A percentile compares a stretch with the other conserved stretches of the same genome.
Conservation (phyloP, 2,888 invertebrate genomes). For the Acronicta leporina region DNA sequence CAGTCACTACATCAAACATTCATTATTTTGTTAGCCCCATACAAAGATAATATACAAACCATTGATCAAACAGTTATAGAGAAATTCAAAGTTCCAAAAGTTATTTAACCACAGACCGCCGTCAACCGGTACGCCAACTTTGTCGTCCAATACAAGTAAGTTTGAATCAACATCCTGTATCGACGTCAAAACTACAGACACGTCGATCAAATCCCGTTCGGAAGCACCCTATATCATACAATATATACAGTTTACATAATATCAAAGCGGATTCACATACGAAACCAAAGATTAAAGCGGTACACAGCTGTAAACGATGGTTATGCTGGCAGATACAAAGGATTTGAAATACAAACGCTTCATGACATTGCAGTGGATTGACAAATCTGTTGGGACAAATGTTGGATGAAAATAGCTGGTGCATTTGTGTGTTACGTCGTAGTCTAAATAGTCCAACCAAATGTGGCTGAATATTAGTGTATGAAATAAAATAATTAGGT, state of each 20-base stretch:
- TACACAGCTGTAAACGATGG: conserved; percentile 23
- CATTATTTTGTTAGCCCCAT: conserved; percentile 1
- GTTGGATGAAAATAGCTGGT: conserved; percentile 18
- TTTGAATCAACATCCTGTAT: conserved; percentile 40
- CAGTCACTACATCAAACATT: too few species aligned
- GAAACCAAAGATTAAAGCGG: conserved; percentile 43
- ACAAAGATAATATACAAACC: conserved; percentile 1
- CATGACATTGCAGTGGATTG: conserved; percentile 31
- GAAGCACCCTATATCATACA: conserved; percentile 20
- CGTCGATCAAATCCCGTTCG: conserved; percentile 35
- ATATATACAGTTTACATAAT: conserved; percentile 9
- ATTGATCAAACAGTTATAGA: conserved; percentile 17
- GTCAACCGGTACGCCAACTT: conserved; percentile 17
- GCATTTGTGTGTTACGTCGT: not conserved
- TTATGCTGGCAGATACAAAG: conserved; percentile 42
- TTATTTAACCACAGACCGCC: conserved; percentile 8
- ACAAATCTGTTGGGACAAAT: conserved; percentile 38
- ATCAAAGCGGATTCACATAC: conserved; percentile 21
- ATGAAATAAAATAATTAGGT: too few species aligned
- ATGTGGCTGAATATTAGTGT: too few species aligned
- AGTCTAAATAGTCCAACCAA: not conserved
- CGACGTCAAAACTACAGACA: conserved; percentile 25
- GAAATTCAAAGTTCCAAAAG: not conserved
- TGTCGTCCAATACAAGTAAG: conserved; percentile 10
- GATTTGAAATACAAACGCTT: conserved; percentile 41